Evolutionary conservation across 2,888 invertebrate genomes (phyloP).

Genomic region (Scaptomyza caliginosa): DNA sequence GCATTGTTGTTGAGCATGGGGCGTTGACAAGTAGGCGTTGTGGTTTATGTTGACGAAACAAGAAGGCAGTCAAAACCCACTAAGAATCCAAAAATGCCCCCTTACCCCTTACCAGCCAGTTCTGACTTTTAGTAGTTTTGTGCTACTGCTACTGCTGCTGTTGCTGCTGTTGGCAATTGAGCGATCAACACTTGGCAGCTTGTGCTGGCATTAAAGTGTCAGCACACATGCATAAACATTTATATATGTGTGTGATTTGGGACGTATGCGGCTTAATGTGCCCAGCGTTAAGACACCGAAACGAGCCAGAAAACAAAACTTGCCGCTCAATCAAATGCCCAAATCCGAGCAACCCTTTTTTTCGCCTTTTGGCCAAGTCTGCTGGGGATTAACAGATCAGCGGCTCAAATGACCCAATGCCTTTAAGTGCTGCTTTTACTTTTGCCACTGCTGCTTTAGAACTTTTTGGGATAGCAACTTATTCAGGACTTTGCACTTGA

Average conservation of each 20-base stretch:
- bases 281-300: constrained; percentile 46
- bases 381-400: constrained; percentile 53
- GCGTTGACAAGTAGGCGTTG: constrained; percentile 53
- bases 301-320: constrained; percentile 45
- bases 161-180: constrained; percentile 52
- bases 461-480: constrained; percentile 39
- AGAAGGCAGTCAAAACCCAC: constrained; percentile 8
- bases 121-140: constrained; percentile 70
- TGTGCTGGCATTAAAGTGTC: constrained; percentile 72
- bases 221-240: constrained; percentile 44
- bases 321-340: constrained; percentile 58
- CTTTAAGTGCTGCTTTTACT: constrained; percentile 36
- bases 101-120: background rate
- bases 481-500: constrained; percentile 49
- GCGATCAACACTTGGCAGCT: constrained; percentile 75
- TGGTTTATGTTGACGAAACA: constrained; percentile 69
- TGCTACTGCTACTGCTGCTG: constrained; percentile 16
- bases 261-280: constrained; percentile 63
- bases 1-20: constrained; percentile 34
- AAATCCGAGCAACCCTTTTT: constrained; percentile 35
- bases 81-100: constrained; percentile 3
- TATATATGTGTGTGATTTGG: constrained; percentile 44
- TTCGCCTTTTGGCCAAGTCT: constrained; percentile 16
- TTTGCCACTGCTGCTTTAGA: constrained; percentile 14
- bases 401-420: constrained; percentile 36